Conservation (phyloP, 2,113 vertebrate species). For the Malurus alboscapulatus region DNA sequence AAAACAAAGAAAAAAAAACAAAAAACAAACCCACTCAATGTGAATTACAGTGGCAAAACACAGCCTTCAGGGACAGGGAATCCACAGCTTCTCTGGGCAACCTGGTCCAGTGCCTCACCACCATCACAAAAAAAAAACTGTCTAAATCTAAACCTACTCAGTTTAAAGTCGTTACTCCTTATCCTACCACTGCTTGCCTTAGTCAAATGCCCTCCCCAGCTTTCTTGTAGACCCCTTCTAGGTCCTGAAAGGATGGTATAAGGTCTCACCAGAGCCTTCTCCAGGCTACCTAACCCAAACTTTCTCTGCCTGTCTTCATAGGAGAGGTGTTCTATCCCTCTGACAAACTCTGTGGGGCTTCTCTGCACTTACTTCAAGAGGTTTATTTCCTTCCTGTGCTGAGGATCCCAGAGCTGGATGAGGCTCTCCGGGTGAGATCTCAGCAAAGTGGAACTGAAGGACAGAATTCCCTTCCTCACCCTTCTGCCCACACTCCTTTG, state of each 20-base stretch:
- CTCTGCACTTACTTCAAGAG: too few species aligned
- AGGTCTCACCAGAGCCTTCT: background rate
- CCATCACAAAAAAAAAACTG: background rate
- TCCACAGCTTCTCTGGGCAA: background rate
- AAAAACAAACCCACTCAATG: background rate
- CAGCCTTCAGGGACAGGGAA: background rate
- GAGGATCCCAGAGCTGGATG: background rate
- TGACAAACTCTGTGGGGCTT: background rate
- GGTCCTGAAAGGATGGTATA: background rate
- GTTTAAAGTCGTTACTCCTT: background rate
- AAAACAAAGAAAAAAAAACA: background rate
- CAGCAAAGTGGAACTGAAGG: background rate
- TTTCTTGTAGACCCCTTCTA: background rate
- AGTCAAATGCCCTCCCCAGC: background rate
- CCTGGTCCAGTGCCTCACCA: background rate
- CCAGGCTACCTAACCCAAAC: background rate
- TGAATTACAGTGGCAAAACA: background rate
- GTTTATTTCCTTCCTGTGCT: background rate
- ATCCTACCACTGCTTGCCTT: background rate
- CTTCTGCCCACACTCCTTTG: rapidly evolving
- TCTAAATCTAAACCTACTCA: background rate
- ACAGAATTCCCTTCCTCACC: background rate
- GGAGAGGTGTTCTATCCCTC: background rate
- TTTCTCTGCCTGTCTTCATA: background rate
- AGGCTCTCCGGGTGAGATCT: background rate